phyloP scores from a whole-genome alignment of 2,797 vertebrate species.

The Manis pentadactyla region DNA sequence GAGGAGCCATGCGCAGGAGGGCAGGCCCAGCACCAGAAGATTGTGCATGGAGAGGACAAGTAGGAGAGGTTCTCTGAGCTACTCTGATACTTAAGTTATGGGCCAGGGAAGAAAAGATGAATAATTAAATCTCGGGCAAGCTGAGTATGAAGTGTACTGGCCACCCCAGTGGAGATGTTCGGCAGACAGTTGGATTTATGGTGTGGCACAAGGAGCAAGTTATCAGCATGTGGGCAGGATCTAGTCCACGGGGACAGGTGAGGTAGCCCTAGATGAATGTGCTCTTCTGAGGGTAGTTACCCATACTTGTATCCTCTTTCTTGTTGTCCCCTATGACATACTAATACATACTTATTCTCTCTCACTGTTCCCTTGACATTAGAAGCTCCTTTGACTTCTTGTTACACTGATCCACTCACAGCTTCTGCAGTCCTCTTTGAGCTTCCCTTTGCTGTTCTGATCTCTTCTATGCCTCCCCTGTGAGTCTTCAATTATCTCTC shows the following conservation, averaged over 20 bases:
- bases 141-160: background rate
- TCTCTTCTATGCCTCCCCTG: conserved; percentile 77
- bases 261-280: background rate
- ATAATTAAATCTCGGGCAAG: background rate
- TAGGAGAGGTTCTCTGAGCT: background rate
- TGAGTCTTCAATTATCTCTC: conserved; percentile 83
- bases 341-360: conserved; percentile 66
- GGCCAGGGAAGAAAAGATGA: background rate
- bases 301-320: background rate
- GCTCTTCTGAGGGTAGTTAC: background rate
- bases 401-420: conserved; percentile 81
- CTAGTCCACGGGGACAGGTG: background rate
- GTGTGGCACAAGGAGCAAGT: background rate
- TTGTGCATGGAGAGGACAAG: background rate
- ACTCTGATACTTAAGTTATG: background rate
- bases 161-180: background rate
- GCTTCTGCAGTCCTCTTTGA: conserved; percentile 81
- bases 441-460: conserved; percentile 81
- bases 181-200: background rate
- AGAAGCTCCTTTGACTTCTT: conserved; percentile 77
- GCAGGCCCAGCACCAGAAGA: background rate
- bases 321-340: conserved; percentile 55
- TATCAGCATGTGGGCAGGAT: background rate
- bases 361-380: conserved; percentile 66
- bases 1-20: background rate